Conservation (phyloP, 2,113 vertebrate species). For the Strix aluco region DNA sequence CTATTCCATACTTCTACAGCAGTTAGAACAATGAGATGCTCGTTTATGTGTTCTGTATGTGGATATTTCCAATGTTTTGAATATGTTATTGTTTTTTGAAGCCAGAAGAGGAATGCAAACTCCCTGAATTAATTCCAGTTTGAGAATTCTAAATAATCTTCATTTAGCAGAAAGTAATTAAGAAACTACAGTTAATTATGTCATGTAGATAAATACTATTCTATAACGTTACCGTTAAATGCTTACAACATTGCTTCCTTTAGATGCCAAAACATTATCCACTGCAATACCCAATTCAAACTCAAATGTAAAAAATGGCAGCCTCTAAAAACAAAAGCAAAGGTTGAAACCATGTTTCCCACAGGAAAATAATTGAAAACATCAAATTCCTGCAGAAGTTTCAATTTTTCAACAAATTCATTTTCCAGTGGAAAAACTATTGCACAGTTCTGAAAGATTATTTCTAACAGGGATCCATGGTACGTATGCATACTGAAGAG, state of each 20-base stretch:
- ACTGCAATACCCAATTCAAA: not conserved
- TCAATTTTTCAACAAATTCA: not conserved
- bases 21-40: not conserved
- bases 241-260: not conserved
- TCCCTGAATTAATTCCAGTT: not conserved
- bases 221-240: not conserved
- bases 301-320: not conserved
- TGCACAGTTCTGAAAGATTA: not conserved
- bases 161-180: not conserved
- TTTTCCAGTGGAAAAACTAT: not conserved
- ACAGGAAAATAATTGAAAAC: not conserved
- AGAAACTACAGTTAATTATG: not conserved
- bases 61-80: not conserved
- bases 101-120: not conserved
- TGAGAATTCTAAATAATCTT: not conserved
- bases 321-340: not conserved
- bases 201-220: not conserved
- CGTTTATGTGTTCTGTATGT: too few species aligned
- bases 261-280: not conserved
- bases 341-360: not conserved
- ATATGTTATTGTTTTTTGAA: not conserved
- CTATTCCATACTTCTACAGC: not conserved
- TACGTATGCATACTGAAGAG: not conserved
- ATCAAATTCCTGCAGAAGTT: not conserved
- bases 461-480: not conserved